A percentile compares a stretch with the other conserved stretches of the same genome.
phyloP scores from a whole-genome alignment of 2,797 vertebrate genomes.

The Hydrolagus colliei region DNA sequence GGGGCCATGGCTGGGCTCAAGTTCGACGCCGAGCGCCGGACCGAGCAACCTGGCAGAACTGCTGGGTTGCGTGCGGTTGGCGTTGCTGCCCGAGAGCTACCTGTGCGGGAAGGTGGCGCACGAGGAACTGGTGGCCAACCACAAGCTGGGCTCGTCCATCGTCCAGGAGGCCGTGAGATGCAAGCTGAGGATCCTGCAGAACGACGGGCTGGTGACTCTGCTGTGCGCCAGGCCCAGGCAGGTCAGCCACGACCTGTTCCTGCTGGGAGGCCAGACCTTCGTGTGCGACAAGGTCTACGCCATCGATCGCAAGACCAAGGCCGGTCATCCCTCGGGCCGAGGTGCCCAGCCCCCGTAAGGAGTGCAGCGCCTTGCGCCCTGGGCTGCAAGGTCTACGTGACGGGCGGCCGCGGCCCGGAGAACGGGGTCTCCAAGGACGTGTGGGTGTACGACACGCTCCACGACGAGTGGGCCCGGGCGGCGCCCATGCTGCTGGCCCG shows the following conservation, averaged over 20 bases:
- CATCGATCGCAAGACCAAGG: slow-evolving; percentile 73
- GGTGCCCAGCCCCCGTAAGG: slow-evolving; percentile 74
- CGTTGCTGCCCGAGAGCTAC: slow-evolving; percentile 67
- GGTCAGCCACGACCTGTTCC: slow-evolving; percentile 69
- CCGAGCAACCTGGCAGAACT: slow-evolving; percentile 64
- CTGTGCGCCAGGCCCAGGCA: slow-evolving; percentile 72
- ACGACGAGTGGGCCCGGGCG: slow-evolving; percentile 78
- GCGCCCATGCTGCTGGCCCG: slow-evolving; percentile 71
- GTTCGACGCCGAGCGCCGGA: slow-evolving; percentile 43
- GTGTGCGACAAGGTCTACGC: slow-evolving; percentile 78
- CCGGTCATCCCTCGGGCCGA: slow-evolving; percentile 76
- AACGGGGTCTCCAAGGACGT: slow-evolving; percentile 76
- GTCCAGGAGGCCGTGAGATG: slow-evolving; percentile 71
- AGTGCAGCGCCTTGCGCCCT: slow-evolving; percentile 78
- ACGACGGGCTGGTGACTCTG: slow-evolving; percentile 70
- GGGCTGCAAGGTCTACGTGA: slow-evolving; percentile 76
- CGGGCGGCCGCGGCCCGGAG: slow-evolving; percentile 70
- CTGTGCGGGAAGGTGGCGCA: slow-evolving; percentile 64
- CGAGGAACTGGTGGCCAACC: slow-evolving; percentile 70
- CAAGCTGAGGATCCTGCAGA: slow-evolving; percentile 75
- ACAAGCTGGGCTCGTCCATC: slow-evolving; percentile 67
- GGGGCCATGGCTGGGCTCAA: slow-evolving; percentile 26
- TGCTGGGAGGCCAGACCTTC: slow-evolving; percentile 74
- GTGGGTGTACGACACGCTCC: slow-evolving; percentile 76
- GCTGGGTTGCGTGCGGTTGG: slow-evolving; percentile 67